Conservation (phyloP, 2,888 invertebrate genomes). For the Drosophila greeni region DNA sequence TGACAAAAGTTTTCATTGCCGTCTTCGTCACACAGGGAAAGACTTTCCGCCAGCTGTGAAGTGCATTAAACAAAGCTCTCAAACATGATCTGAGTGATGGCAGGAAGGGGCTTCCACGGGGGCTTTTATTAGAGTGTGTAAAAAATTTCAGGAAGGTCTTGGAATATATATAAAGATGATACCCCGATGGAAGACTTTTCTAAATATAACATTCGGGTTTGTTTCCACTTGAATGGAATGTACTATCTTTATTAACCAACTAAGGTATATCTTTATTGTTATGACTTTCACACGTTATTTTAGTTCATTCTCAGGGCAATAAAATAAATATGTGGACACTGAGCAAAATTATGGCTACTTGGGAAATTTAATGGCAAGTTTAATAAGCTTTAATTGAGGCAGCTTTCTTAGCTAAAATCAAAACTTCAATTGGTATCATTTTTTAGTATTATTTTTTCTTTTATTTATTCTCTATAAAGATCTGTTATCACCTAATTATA, state of each 20-base stretch:
- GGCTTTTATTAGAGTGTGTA: not conserved
- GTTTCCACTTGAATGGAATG: constrained; percentile 3
- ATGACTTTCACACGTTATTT: constrained; percentile 3
- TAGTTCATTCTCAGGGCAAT: not conserved
- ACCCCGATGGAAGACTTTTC: not conserved
- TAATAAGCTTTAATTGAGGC: no score
- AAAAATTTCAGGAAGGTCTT: not conserved
- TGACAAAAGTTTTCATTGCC: constrained; percentile 67
- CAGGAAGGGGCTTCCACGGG: not conserved
- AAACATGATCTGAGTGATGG: constrained; percentile 19
- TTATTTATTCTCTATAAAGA: not conserved
- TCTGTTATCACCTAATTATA: constrained; percentile 13
- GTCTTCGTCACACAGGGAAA: constrained; percentile 30
- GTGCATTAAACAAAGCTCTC: constrained; percentile 38
- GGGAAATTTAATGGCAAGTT: accelerated
- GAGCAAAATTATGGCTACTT: not conserved
- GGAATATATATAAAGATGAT: not conserved
- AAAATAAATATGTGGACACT: not conserved
- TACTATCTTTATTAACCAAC: constrained; percentile 1
- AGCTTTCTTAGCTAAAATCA: no score
- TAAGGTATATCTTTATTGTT: constrained; percentile 3
- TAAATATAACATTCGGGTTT: constrained; percentile 6
- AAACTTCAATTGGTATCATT: not conserved
- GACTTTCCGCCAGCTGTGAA: constrained; percentile 43
- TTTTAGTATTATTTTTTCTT: not conserved